These are phyloP conservation scores for Cantharis rufa DNA, from an alignment of 2,888 invertebrate species.

Conservation along the genomic window DNA sequence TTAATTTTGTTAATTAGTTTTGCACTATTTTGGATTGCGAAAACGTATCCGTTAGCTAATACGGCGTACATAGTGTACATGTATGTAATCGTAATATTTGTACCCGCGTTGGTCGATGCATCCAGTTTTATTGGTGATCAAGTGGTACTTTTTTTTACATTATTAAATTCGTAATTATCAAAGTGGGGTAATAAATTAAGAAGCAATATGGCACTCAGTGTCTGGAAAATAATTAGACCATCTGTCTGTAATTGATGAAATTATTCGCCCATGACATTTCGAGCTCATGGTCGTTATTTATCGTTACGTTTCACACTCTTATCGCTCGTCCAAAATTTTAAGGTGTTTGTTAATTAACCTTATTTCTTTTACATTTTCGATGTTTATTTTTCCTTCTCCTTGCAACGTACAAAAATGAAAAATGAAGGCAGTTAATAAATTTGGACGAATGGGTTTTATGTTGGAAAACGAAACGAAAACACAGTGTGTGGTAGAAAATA, in stretches of 20 bases:
- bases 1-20: neutral
- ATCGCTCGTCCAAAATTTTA: neutral
- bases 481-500: neutral
- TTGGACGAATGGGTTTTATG: conserved; percentile 12
- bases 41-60: neutral
- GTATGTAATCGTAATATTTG: neutral
- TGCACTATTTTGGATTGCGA: neutral
- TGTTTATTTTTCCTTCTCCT: neutral
- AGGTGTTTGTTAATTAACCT: neutral
- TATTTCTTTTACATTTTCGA: neutral
- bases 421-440: conserved; percentile 11
- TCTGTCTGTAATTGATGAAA: conserved; percentile 52
- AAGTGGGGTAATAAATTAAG: conserved; percentile 50
- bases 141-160: conserved; percentile 3
- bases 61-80: neutral
- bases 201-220: conserved; percentile 48
- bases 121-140: conserved; percentile 9
- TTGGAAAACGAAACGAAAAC: conserved; percentile 15
- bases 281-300: conserved; percentile 24
- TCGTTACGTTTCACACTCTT: conserved; percentile 1
- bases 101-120: neutral
- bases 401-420: neutral
- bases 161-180: conserved; percentile 43
- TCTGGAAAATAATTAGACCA: conserved; percentile 51
- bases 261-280: conserved; percentile 45